Percentiles rank a stretch among this genome's conserved stretches.
Evolutionary conservation across 2,113 vertebrate genomes (phyloP).

Genomic region (Butorides virescens): DNA sequence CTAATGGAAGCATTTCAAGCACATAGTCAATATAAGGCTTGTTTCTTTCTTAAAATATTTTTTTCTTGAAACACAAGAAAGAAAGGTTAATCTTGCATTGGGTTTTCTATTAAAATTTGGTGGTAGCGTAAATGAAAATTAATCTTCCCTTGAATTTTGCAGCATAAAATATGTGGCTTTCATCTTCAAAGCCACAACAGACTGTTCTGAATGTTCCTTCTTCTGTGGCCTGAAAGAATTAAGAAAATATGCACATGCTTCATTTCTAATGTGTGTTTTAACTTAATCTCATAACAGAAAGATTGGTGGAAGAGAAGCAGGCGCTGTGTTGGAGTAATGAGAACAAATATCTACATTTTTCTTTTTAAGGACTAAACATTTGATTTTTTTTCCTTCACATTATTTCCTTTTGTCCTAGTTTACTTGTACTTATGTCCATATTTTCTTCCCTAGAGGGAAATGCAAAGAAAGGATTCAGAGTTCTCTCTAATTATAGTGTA

Average conservation of each 20-base stretch:
- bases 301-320: neutral
- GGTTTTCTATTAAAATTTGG: neutral
- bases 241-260: neutral
- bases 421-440: neutral
- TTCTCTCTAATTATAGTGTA: neutral
- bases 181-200: neutral
- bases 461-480: neutral
- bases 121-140: neutral
- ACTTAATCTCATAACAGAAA: neutral
- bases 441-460: neutral
- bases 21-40: neutral
- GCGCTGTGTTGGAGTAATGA: neutral
- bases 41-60: neutral
- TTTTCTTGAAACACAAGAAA: neutral
- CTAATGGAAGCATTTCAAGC: neutral
- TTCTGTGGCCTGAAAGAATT: slow-evolving; percentile 12
- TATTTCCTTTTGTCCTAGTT: slow-evolving; percentile 1
- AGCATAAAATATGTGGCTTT: neutral
- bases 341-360: neutral
- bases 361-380: neutral
- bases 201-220: neutral
- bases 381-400: neutral
- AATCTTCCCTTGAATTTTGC: neutral
- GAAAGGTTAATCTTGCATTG: neutral
- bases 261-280: slow-evolving; percentile 25